Conservation (phyloP, 2,797 vertebrate species). For the Phalanger gymnotis region DNA sequence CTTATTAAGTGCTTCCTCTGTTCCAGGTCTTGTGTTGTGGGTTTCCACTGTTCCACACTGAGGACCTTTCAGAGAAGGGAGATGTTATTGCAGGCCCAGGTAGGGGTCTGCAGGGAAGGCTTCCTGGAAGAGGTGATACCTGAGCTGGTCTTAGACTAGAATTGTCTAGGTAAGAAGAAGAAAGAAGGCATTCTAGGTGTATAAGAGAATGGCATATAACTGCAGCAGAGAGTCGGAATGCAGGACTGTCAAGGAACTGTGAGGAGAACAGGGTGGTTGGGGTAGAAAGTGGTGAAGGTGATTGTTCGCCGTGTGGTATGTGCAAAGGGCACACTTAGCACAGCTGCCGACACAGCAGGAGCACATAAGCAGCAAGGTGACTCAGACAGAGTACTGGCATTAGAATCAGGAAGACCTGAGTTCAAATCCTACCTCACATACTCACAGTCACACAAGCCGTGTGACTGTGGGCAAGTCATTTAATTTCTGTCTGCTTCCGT, state of each 20-base stretch:
- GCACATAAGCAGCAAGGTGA: no score
- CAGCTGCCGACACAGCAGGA: no score
- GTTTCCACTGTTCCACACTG: neutral
- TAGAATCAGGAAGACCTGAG: no score
- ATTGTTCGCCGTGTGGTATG: neutral
- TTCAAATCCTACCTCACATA: no score
- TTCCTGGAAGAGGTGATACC: neutral
- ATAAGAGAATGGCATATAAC: neutral
- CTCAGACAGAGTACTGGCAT: no score
- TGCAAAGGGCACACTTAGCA: no score
- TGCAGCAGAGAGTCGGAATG: neutral
- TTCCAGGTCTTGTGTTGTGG: no score
- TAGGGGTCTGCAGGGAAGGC: neutral
- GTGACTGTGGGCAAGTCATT: no score
- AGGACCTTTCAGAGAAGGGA: neutral
- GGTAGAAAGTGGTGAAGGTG: neutral
- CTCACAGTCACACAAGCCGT: no score
- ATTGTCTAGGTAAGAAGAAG: neutral
- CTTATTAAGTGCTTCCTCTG: neutral
- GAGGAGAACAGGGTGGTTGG: neutral
- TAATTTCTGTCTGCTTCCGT: no score
- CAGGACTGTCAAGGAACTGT: neutral
- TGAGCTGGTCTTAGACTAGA: neutral
- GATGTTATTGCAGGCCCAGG: neutral
- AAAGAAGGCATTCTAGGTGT: neutral